phyloP scores from a whole-genome alignment of 2,113 vertebrate species.

The Silurus asotus region DNA sequence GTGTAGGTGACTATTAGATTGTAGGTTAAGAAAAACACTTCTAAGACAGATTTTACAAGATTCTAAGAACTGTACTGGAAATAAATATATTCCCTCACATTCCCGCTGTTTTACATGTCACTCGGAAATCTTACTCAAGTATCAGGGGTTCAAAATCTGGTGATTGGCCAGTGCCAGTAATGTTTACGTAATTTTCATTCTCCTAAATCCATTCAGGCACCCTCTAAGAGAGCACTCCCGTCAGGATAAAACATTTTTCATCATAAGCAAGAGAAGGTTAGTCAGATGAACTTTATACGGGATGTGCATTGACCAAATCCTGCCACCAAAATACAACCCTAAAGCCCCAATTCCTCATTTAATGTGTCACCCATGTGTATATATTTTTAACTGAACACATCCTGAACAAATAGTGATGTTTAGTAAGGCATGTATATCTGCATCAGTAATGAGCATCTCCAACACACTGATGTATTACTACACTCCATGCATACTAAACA shows the following conservation, averaged over 20 bases:
- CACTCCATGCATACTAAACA: not conserved
- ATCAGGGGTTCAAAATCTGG: not conserved
- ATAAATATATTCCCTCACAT: not conserved
- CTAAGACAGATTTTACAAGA: no score
- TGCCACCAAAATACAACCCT: not conserved
- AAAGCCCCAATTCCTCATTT: not conserved
- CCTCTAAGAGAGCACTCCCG: not conserved
- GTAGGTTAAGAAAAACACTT: no score
- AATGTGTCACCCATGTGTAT: not conserved
- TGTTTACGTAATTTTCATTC: not conserved
- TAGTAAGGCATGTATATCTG: not conserved
- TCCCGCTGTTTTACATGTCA: not conserved
- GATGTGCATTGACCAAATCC: not conserved
- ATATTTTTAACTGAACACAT: not conserved
- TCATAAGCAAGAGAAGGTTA: not conserved
- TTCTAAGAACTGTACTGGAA: no score
- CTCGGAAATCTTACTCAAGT: not conserved
- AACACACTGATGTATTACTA: not conserved
- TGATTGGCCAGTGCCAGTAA: not conserved
- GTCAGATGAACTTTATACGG: not conserved
- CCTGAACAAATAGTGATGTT: not conserved
- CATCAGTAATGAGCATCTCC: not conserved
- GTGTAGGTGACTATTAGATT: no score
- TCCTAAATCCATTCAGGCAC: not conserved
- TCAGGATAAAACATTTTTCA: not conserved